These are phyloP conservation scores for Timema podura DNA, from an alignment of 2,888 invertebrate genomes.

Conservation along the genomic window DNA sequence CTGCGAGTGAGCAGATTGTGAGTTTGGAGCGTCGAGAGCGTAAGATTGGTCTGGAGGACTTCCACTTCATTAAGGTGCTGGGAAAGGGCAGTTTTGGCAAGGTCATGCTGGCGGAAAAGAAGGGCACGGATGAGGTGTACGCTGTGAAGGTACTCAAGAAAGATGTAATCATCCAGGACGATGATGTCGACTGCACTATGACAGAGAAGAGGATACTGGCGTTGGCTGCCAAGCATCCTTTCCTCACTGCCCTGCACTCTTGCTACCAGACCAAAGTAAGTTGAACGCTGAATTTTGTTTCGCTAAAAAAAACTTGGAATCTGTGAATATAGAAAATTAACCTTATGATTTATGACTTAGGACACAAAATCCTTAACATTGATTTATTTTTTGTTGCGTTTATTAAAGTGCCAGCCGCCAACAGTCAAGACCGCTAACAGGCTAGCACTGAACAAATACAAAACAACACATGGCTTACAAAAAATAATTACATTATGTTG, in stretches of 20 bases:
- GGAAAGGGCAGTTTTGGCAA: constrained; percentile 99
- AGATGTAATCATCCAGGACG: constrained; percentile 97
- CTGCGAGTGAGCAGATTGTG: constrained; percentile 4
- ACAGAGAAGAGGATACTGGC: constrained; percentile 96
- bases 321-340: no score
- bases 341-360: no score
- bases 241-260: constrained; percentile 93
- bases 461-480: no score
- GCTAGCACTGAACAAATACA: no score
- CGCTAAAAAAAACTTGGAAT: neutral
- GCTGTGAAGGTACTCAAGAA: constrained; percentile 91
- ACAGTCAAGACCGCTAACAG: no score
- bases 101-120: constrained; percentile 95
- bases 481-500: no score
- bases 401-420: no score
- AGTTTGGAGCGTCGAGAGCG: constrained; percentile 31
- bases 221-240: constrained; percentile 96
- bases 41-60: constrained; percentile 73
- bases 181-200: constrained; percentile 99
- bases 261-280: constrained; percentile 90
- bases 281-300: neutral
- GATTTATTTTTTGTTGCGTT: no score
- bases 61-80: constrained; percentile 96
- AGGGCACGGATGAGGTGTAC: constrained; percentile 87
- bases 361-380: no score